A percentile compares a stretch with the other conserved stretches of the same genome.
These are phyloP conservation scores for Megatriorchis doriae DNA, from an alignment of 2,113 vertebrate genomes.

Conservation along the genomic window DNA sequence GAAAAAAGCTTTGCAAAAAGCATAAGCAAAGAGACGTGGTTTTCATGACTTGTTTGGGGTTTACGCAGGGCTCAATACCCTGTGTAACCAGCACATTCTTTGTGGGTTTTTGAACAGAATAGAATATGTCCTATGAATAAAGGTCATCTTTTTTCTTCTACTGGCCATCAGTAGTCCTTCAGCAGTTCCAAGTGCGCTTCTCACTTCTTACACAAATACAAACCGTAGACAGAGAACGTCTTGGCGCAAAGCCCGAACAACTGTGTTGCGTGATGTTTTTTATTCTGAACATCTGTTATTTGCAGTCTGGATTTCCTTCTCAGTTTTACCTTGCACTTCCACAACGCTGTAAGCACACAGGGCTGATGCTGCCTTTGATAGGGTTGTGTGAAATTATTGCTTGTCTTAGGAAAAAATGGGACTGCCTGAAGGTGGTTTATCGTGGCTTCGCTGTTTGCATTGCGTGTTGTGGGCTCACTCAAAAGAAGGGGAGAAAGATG, in stretches of 20 bases:
- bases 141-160: fast-evolving
- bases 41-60: neutral
- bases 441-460: neutral
- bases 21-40: neutral
- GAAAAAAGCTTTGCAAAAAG: neutral
- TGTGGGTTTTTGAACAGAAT: neutral
- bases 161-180: neutral
- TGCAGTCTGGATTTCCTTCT: neutral
- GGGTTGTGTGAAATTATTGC: neutral
- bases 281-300: neutral
- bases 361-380: neutral
- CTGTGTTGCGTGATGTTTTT: neutral
- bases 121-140: neutral
- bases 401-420: neutral
- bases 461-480: neutral
- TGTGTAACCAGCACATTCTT: neutral
- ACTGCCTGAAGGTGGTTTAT: neutral
- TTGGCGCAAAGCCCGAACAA: neutral
- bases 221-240: neutral
- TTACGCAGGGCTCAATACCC: neutral
- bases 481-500: neutral
- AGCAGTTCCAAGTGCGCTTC: neutral
- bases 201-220: neutral
- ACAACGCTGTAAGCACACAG: neutral
- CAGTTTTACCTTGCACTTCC: neutral